Conservation (phyloP, 2,888 invertebrate genomes). For the Cetonia aurata region DNA sequence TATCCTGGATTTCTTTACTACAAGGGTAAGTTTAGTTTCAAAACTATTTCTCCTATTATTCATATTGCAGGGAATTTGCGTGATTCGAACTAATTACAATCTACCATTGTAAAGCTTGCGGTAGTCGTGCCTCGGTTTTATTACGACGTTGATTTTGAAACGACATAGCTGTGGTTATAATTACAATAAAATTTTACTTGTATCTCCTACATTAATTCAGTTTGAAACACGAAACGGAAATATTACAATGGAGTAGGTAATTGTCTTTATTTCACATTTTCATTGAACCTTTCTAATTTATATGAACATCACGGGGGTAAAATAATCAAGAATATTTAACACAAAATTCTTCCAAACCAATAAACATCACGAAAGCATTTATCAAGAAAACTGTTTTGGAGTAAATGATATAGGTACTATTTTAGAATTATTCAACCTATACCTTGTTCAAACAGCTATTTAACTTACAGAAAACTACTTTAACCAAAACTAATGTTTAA, state of each 20-base stretch:
- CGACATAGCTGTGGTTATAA: slow-evolving; percentile 1
- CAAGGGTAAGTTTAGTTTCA: slow-evolving; percentile 3
- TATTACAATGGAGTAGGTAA: not conserved
- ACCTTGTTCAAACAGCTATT: no score
- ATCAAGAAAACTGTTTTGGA: no score
- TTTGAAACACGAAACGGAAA: not conserved
- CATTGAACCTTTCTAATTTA: slow-evolving; percentile 2
- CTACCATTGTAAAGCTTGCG: not conserved
- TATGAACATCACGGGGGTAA: not conserved
- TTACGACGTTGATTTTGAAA: slow-evolving; percentile 22
- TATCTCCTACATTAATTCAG: slow-evolving; percentile 7
- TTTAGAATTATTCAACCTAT: no score
- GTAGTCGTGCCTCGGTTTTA: slow-evolving; percentile 12
- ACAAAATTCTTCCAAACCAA: no score
- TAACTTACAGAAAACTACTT: no score
- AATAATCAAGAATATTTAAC: slow-evolving; percentile 6
- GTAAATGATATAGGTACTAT: no score
- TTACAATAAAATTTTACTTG: slow-evolving; percentile 20
- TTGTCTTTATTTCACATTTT: no score
- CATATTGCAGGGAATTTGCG: slow-evolving; percentile 1
- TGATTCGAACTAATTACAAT: slow-evolving; percentile 11
- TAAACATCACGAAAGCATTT: no score
- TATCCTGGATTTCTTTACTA: not conserved
- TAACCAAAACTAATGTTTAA: no score
- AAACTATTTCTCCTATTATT: not conserved